phyloP scores from a whole-genome alignment of 2,888 invertebrate species.

The Crocallis elinguaria region DNA sequence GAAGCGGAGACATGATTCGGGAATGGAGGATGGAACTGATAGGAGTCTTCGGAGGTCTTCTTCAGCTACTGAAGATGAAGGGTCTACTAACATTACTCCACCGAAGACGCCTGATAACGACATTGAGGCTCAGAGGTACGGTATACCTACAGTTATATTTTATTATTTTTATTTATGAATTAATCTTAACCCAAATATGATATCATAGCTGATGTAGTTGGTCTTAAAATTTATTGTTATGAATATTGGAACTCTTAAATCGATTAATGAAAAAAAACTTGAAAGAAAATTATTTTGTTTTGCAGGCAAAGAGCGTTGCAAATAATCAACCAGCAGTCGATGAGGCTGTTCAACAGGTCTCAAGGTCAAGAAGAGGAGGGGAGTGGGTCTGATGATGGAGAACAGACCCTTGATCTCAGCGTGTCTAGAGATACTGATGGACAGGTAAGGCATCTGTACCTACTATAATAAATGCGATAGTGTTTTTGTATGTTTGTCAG shows the following conservation, averaged over 20 bases:
- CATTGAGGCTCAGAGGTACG: conserved; percentile 75
- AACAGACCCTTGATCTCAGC: conserved; percentile 79
- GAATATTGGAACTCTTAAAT: no score
- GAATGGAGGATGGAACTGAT: conserved; percentile 67
- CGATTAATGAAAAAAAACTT: no score
- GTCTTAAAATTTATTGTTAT: neutral
- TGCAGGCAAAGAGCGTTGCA: conserved; percentile 79
- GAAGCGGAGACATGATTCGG: conserved; percentile 75
- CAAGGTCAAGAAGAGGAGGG: conserved; percentile 77
- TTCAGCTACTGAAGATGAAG: conserved; percentile 80
- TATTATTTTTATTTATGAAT: no score
- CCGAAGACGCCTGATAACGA: conserved; percentile 82
- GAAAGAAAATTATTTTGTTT: conserved; percentile 18
- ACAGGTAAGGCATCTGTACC: conserved; percentile 58
- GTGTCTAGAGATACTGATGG: conserved; percentile 81
- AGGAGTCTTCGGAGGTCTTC: conserved; percentile 72
- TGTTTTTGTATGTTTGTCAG: no score
- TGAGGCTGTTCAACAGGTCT: conserved; percentile 69
- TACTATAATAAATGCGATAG: no score
- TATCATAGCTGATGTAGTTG: no score
- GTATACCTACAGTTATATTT: no score
- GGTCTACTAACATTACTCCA: conserved; percentile 79
- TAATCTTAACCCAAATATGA: no score
- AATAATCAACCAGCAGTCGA: conserved; percentile 77
- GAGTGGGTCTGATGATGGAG: conserved; percentile 78